Evolutionary conservation across 1,140 invertebrate species (phyloP), one percentile per base, ranked within the genome.

Genomic region (Dinoponera quadriceps): DNA sequence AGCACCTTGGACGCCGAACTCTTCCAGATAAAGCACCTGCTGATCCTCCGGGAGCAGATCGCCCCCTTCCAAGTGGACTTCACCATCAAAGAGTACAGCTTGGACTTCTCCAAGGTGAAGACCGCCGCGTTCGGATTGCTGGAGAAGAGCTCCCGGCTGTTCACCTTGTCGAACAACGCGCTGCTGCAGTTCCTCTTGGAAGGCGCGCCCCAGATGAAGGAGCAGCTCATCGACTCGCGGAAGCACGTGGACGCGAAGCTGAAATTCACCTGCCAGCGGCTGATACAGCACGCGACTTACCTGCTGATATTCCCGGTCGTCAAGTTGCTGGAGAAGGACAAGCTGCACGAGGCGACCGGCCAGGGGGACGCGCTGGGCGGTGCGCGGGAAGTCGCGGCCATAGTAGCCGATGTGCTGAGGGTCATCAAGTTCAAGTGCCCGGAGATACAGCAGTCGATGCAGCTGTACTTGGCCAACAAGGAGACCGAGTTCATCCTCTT

Each of bases 21-120:
- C 9, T 99, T 99, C 94, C 97, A 99, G 93, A 98, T 99, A 48
- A 99, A 99, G 94, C 99, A 99, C 95, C 94, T 99, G 57, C 94
- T 99, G 3, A 99, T 99, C 68, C 94, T 99, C 0, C 94, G 99
- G 25, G 99, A 99, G 92, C 99, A 99, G 94, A 99, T 99, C 51
- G 98, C 98, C 0, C 99, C 99, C 0, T 99, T 99, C 92, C 98
- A 99, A 94, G 98, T 99, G 0, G 98, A 99, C 90, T 99, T 99
- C 90, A 97, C 98, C 0, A 96, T 99, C 0, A 98, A 98, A 92
- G 98, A 99, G 94, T 98, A 98, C 0, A 96, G 96, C 62, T 92
- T 99, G 77, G 98, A 99, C 94, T 99, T 99, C 91, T 98, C 97
- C 77, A 97, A 97, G 93, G 96, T 98, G 18, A 98, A 97, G 94